Conservation (phyloP, 2,888 invertebrate genomes). For the Rotaria macrura region DNA sequence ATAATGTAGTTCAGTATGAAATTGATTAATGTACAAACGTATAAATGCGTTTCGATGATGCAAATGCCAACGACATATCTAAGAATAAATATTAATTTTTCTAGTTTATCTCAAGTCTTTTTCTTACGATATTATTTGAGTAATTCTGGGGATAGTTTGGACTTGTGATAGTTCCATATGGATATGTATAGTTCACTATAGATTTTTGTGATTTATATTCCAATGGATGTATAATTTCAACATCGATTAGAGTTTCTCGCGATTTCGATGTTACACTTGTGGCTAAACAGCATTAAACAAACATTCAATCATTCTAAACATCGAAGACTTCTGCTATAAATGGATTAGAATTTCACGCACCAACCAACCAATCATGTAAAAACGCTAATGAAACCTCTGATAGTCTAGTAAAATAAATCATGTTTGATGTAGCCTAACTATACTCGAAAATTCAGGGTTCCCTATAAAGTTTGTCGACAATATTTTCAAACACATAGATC, state of each 20-base stretch:
- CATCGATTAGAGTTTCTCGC: neutral
- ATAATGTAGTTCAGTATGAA: neutral
- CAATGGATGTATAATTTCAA: neutral
- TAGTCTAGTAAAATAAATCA: too few species aligned
- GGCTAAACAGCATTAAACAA: neutral
- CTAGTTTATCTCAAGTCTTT: too few species aligned
- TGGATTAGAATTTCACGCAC: too few species aligned
- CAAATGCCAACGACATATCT: neutral
- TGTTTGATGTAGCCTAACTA: too few species aligned
- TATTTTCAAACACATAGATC: too few species aligned
- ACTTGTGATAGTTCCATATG: neutral
- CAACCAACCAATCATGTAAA: too few species aligned
- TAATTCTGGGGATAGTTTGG: conserved; percentile 17
- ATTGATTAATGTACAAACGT: neutral
- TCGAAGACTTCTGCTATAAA: too few species aligned
- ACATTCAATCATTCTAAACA: too few species aligned
- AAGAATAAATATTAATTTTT: neutral
- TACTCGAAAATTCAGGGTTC: too few species aligned
- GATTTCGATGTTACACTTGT: neutral
- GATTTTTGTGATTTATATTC: neutral
- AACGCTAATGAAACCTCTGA: too few species aligned
- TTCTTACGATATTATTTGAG: neutral
- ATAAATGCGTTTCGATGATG: neutral
- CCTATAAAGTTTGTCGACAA: too few species aligned
- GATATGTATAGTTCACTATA: neutral